Conservation (phyloP, 2,113 vertebrate species). For the Cyprinodon tularosa region DNA sequence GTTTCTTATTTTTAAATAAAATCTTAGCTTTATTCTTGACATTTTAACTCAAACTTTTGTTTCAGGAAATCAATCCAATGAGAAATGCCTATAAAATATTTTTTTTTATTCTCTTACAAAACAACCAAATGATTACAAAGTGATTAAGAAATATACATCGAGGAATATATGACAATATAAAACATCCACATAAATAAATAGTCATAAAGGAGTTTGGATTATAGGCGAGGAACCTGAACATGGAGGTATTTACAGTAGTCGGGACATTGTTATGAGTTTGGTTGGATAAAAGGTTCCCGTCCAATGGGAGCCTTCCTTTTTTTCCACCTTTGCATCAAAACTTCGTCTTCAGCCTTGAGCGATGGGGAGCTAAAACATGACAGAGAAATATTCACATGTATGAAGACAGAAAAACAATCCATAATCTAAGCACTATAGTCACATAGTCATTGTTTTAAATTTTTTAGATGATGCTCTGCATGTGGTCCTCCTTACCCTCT, state of each 20-base stretch:
- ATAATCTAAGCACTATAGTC: neutral
- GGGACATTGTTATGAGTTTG: neutral
- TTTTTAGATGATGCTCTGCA: neutral
- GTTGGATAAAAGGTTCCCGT: neutral
- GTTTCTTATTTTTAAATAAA: no score
- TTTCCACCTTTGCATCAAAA: no score
- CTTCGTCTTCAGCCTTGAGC: conserved; percentile 51
- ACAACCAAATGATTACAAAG: conserved; percentile 45
- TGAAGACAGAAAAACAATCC: neutral
- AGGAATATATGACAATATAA: conserved; percentile 47
- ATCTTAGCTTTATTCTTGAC: no score
- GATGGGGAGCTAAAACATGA: conserved; percentile 72
- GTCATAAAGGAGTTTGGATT: conserved; percentile 26
- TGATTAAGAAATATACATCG: conserved; percentile 62
- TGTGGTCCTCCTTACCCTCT: conserved; percentile 55
- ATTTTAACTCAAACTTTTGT: neutral
- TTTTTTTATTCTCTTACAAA: conserved; percentile 63
- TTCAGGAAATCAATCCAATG: neutral
- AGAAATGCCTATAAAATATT: neutral
- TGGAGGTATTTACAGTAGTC: conserved; percentile 9
- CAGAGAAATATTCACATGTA: conserved; percentile 17
- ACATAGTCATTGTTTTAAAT: no score
- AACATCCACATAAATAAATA: conserved; percentile 74
- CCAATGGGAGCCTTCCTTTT: no score
- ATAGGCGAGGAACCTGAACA: conserved; percentile 1